phyloP scores from a whole-genome alignment of 2,797 vertebrate species.

The Galagoides demidoff region DNA sequence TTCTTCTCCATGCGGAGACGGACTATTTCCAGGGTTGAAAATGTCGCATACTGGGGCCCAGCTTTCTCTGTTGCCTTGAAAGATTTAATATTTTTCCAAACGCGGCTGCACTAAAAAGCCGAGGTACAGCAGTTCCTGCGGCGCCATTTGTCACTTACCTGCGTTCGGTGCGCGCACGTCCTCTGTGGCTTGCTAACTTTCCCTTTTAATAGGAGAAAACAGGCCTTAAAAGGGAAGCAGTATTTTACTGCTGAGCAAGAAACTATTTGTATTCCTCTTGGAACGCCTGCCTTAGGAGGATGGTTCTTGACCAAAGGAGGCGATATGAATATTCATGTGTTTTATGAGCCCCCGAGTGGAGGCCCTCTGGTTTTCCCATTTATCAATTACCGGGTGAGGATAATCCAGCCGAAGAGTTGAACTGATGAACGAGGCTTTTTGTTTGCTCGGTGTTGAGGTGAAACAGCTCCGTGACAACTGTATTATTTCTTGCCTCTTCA shows the following conservation, averaged over 20 bases:
- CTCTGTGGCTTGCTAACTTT: slow-evolving; percentile 72
- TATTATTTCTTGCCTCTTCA: slow-evolving; percentile 85
- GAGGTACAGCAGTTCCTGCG: slow-evolving; percentile 59
- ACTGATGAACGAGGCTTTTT: slow-evolving; percentile 80
- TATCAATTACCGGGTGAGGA: slow-evolving; percentile 80
- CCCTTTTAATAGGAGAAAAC: slow-evolving; percentile 74
- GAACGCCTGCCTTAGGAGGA: slow-evolving; percentile 64
- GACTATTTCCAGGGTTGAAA: slow-evolving; percentile 73
- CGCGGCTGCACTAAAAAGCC: slow-evolving; percentile 48
- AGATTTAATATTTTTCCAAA: slow-evolving; percentile 80
- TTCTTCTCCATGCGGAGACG: slow-evolving; percentile 73
- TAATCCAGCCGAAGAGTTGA: slow-evolving; percentile 75
- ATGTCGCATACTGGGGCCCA: slow-evolving; percentile 24
- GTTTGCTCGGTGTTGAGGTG: slow-evolving; percentile 76
- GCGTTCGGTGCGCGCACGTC: slow-evolving; percentile 31
- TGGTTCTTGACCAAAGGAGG: slow-evolving; percentile 74
- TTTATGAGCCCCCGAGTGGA: slow-evolving; percentile 68
- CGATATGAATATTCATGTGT: slow-evolving; percentile 66
- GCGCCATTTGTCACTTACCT: slow-evolving; percentile 75
- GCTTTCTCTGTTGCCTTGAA: slow-evolving; percentile 76
- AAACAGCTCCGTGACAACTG: slow-evolving; percentile 80
- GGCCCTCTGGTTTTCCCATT: slow-evolving; percentile 79
- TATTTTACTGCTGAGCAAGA: slow-evolving; percentile 68
- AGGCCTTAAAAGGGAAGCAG: slow-evolving; percentile 54
- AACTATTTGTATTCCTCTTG: slow-evolving; percentile 62